A percentile compares a stretch with the other conserved stretches of the same genome.
These are phyloP conservation scores for Xiphophorus maculatus DNA, from an alignment of 2,113 vertebrate genomes.

Conservation along the genomic window DNA sequence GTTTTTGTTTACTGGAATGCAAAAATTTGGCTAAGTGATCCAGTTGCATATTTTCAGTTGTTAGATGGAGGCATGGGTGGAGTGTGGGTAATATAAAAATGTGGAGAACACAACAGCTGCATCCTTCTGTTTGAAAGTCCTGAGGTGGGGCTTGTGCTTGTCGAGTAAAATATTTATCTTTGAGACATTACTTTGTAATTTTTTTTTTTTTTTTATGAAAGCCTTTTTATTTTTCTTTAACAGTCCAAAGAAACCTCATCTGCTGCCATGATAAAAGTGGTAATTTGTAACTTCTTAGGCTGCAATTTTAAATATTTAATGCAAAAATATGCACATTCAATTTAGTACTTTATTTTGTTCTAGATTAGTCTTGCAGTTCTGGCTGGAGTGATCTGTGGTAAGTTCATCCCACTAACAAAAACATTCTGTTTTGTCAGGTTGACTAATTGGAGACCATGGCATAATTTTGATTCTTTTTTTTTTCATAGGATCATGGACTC, in stretches of 20 bases:
- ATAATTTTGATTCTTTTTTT: neutral
- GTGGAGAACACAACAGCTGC: too few species aligned
- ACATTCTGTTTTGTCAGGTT: neutral
- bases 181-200: too few species aligned
- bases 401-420: constrained; percentile 2
- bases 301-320: neutral
- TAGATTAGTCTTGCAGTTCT: constrained; percentile 35
- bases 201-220: neutral
- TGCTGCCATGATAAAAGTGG: constrained; percentile 32
- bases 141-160: neutral
- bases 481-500: neutral
- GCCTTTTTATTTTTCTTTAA: neutral
- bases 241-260: neutral
- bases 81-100: neutral
- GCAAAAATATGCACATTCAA: neutral
- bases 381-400: constrained; percentile 37
- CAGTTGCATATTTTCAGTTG: neutral
- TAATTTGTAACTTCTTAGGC: constrained; percentile 5
- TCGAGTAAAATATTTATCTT: neutral
- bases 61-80: neutral
- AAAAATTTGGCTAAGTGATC: neutral
- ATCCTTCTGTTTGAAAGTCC: neutral
- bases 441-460: too few species aligned
- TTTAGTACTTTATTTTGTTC: neutral
- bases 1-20: neutral